These are phyloP conservation scores for rabbit (Oryctolagus cuniculus) DNA, from an alignment of 2,113 vertebrate genomes.

Conservation along the genomic window DNA sequence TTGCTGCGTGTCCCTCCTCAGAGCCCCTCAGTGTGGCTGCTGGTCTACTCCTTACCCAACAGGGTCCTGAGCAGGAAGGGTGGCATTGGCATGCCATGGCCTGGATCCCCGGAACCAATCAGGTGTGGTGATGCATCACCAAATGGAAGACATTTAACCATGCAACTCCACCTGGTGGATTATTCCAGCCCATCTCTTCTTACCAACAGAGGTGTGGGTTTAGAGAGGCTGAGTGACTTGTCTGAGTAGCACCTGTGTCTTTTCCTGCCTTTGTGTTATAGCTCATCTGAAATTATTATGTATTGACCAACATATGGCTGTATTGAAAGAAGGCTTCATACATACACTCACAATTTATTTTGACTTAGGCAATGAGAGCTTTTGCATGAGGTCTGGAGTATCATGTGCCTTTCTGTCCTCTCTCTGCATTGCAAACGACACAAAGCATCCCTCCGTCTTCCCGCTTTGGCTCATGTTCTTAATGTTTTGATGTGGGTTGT, in stretches of 20 bases:
- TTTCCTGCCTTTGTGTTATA: not conserved
- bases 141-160: not conserved
- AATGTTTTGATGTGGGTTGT: not conserved
- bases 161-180: not conserved
- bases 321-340: not conserved
- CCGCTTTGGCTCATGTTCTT: not conserved
- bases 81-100: not conserved
- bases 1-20: not conserved
- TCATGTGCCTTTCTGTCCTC: conserved; percentile 3
- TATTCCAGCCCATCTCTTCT: not conserved
- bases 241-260: not conserved
- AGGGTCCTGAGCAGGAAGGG: not conserved
- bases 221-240: not conserved
- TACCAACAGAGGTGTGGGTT: not conserved
- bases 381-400: not conserved
- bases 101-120: not conserved
- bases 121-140: not conserved
- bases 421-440: not conserved
- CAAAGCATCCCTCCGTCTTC: not conserved
- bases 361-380: not conserved
- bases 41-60: too few relatives aligned
- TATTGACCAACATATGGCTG: not conserved
- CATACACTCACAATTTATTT: not conserved
- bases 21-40: not conserved
- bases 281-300: not conserved